Evolutionary conservation across 1,140 invertebrate genomes (phyloP), one percentile per base, ranked within the genome.

Genomic region (Gryon sp.): DNA sequence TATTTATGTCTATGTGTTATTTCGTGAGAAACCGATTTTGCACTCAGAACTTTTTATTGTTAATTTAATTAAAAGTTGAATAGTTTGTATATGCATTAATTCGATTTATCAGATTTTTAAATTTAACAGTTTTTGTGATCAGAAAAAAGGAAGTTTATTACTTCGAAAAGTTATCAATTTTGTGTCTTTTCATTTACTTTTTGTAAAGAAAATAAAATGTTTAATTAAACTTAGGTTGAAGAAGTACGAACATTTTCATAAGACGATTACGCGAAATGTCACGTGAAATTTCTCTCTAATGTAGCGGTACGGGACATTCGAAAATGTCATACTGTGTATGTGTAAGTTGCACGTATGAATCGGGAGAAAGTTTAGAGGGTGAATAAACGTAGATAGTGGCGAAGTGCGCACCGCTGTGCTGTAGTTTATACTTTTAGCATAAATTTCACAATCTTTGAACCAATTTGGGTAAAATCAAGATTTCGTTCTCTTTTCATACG

Each of bases 361-460:
- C 76, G 40, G 57, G 76, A 78, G 76, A 78, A 78, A 78, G 76
- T 78, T 72, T 69, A 60, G 69, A 69, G 76, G 68, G 76, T 72
- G 76, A 73, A 78, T 50, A 63, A 69, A 73, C 69, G 62, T 62
- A 69, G 66, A 77, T 72, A 70, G 60, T 62, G 66, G 52, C 65
- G 32, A n/a, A 75, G 53, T 60, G 46, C 20, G 20, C 48, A 18
- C n/a, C 40, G 15, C 6, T 1, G 34, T 57, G 52, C 12, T 38
- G 34, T n/a, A n/a, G n/a, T n/a, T n/a, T n/a, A n/a, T n/a, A n/a
- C 57, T 73, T 78, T 73, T 78, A 69, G 43, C 76, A 69, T 69
- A 59, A 73, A 78, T 78, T 78, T 73, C 69, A 65, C 57, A 69
- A 78, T 78, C 63, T 62, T n/a, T 55, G 55, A 57, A 77, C 76